A percentile compares a stretch with the other conserved stretches of the same genome.
phyloP scores from a whole-genome alignment of 2,888 invertebrate species.

The Lathronympha strigana region DNA sequence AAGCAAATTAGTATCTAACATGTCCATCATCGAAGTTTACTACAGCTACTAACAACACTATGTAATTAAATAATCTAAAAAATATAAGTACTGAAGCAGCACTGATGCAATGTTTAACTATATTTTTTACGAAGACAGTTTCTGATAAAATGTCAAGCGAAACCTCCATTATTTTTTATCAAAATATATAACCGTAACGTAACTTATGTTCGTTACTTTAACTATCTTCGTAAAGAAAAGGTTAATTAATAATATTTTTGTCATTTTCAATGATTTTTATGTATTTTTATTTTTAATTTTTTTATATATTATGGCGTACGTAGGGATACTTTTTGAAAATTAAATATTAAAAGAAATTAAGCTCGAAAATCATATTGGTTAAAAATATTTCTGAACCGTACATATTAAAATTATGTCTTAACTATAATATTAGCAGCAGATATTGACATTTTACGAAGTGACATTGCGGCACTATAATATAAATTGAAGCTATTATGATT shows the following conservation, averaged over 20 bases:
- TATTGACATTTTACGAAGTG: slow-evolving; percentile 45
- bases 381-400: slow-evolving; percentile 56
- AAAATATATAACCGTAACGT: not conserved
- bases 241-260: slow-evolving; percentile 61
- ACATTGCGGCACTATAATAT: slow-evolving; percentile 51
- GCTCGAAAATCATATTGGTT: slow-evolving; percentile 28
- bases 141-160: slow-evolving; percentile 11
- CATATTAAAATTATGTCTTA: slow-evolving; percentile 59
- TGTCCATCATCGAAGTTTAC: slow-evolving; percentile 23
- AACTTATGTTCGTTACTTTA: not conserved
- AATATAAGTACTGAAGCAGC: slow-evolving; percentile 55
- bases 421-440: slow-evolving; percentile 65
- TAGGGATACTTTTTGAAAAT: slow-evolving; percentile 28
- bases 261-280: slow-evolving; percentile 68
- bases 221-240: slow-evolving; percentile 58
- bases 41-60: slow-evolving; percentile 27
- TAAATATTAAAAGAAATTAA: slow-evolving; percentile 31
- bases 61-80: slow-evolving; percentile 43
- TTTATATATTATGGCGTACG: slow-evolving; percentile 54
- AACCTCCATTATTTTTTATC: slow-evolving; percentile 7
- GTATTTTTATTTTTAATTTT: slow-evolving; percentile 60
- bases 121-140: slow-evolving; percentile 43
- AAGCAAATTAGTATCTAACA: slow-evolving; percentile 23
- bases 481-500: slow-evolving; percentile 55
- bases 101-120: slow-evolving; percentile 44